Evolutionary conservation across 2,113 vertebrate species (phyloP), one percentile per base, ranked within the genome.

Genomic region (Clarias batrachus): DNA sequence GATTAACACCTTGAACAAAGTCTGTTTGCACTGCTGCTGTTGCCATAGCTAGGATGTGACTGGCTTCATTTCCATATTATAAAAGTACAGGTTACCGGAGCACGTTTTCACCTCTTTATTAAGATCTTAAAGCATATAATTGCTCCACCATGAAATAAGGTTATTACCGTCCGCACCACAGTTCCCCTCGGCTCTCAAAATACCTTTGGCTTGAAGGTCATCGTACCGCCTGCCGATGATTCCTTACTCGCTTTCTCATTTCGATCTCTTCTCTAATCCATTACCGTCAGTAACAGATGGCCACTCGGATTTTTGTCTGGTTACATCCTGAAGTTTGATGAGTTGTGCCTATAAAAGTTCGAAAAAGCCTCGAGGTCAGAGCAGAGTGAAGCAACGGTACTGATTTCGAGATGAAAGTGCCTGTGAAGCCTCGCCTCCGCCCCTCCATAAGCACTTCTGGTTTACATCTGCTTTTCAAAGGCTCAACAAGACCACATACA

Each of bases 11-110:
- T 71, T 16, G 76, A 87, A 83, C 65, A 63, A n/a, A 85, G 37
- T 10, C 41, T 82, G 79, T 91, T 89, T 90, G 82, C 80, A 79
- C 68, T 81, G 78, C 25, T 54, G 41, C 48, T 90, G 83, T 88
- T 92, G 81, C 88, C 89, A 92, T 86, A 86, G 87, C 68, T 91
- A 48, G n/a, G 76, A 78, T 63, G 54, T 41, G 63, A 71, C 60
- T 76, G 68, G 56, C 57, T 76, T 87, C 87, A 84, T 84, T 85
- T 30, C 85, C 60, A 63, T 57, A 86, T 60, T 14, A 17, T 52
- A 25, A 63, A 77, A 86, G n/a, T 81, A 30, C 41, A 86, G 73
- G 37, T 54, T 7, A 84, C 25, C n/a, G 27, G 23, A 41, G 21
- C 13, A 60, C 52, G 63, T 71, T 57, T 37, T 78, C 48, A 48